Percentiles rank a stretch among this genome's conserved stretches.
These are phyloP conservation scores for Malurus splendens DNA, from an alignment of 2,797 vertebrate species.

Conservation along the genomic window DNA sequence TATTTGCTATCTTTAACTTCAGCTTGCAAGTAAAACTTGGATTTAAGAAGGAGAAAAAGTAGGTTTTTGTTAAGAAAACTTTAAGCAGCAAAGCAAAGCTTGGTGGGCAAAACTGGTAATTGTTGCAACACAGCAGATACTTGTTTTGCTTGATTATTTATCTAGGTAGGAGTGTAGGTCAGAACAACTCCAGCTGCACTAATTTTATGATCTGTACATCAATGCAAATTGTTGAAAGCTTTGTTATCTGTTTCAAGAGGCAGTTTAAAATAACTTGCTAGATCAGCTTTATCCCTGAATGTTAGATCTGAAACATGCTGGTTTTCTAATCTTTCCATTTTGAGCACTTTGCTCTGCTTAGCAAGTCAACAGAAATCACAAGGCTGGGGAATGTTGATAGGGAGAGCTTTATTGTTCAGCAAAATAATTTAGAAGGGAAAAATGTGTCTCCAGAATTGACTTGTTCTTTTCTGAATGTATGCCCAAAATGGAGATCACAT, in stretches of 20 bases:
- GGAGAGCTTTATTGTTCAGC: neutral
- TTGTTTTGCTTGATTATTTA: neutral
- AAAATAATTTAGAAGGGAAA: neutral
- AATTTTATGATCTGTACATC: neutral
- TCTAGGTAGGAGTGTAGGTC: neutral
- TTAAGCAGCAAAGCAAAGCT: neutral
- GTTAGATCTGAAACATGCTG: neutral
- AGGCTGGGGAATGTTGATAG: neutral
- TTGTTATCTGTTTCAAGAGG: conserved; percentile 3
- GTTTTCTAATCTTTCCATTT: conserved; percentile 8
- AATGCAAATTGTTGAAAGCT: neutral
- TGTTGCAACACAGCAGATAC: neutral
- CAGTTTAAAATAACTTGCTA: neutral
- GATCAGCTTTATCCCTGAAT: neutral
- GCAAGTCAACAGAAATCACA: neutral
- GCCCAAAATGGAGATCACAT: neutral
- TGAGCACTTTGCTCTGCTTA: neutral
- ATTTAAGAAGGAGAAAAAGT: neutral
- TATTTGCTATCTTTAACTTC: neutral
- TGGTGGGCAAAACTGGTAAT: neutral
- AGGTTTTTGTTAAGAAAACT: neutral
- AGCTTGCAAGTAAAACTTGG: neutral
- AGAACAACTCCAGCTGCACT: neutral
- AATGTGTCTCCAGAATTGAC: neutral
- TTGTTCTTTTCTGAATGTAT: neutral